Evolutionary conservation across 2,113 vertebrate species (phyloP).

Genomic region (human): GRCh38 chr14:95798501-95799000

Average conservation of each 20-base stretch:
- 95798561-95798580: neutral
- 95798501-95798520: neutral
- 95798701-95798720: neutral
- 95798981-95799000: neutral
- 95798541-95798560: neutral
- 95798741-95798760: neutral
- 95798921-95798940: neutral
- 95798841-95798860: too few relatives aligned
- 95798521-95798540: neutral
- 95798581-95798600: neutral
- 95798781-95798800: neutral
- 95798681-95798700: too few relatives aligned
- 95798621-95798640: neutral
- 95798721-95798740: neutral
- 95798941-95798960: neutral
- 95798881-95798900: neutral
- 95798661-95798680: neutral
- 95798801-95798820: neutral
- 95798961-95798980: neutral
- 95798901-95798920: too few relatives aligned
- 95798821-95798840: neutral
- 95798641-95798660: neutral
- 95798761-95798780: neutral
- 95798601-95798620: neutral
- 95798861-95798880: neutral